A percentile compares a stretch with the other conserved stretches of the same genome.
phyloP scores from a whole-genome alignment of 2,797 vertebrate species.

The Sebastes iracundus region DNA sequence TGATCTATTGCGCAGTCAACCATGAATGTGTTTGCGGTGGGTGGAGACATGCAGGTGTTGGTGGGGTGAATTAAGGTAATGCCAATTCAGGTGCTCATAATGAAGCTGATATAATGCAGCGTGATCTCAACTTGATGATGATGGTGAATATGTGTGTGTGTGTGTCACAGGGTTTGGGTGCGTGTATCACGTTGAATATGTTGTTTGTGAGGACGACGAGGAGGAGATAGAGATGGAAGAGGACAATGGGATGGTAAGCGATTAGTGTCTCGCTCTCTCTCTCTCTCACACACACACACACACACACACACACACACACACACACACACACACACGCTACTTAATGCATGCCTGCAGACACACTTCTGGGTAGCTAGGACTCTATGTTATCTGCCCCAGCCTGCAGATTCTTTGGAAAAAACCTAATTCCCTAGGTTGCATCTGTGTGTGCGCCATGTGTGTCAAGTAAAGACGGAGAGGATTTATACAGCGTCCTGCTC shows the following conservation, averaged over 20 bases:
- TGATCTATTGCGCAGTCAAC: constrained; percentile 36
- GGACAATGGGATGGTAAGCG: constrained; percentile 42
- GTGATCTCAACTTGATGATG: not conserved
- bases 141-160: not conserved
- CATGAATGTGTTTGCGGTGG: constrained; percentile 45
- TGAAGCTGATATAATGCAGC: not conserved
- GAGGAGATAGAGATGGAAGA: constrained; percentile 33
- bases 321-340: constrained; percentile 18
- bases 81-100: constrained; percentile 18
- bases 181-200: constrained; percentile 18
- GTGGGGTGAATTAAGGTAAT: constrained; percentile 33
- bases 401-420: constrained; percentile 66
- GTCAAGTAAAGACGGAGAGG: constrained; percentile 38
- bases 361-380: constrained; percentile 64
- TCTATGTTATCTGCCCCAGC: constrained; percentile 70
- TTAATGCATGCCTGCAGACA: constrained; percentile 77
- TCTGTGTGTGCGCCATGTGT: constrained; percentile 2
- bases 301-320: not conserved
- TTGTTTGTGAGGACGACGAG: constrained; percentile 21
- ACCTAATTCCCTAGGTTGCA: constrained; percentile 63
- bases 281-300: constrained; percentile 4
- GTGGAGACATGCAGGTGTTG: constrained; percentile 52
- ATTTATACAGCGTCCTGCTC: constrained; percentile 62
- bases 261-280: not conserved
- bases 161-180: not conserved